Conservation (phyloP, 1,140 invertebrate genomes). For the Hylaeus volcanicus region DNA sequence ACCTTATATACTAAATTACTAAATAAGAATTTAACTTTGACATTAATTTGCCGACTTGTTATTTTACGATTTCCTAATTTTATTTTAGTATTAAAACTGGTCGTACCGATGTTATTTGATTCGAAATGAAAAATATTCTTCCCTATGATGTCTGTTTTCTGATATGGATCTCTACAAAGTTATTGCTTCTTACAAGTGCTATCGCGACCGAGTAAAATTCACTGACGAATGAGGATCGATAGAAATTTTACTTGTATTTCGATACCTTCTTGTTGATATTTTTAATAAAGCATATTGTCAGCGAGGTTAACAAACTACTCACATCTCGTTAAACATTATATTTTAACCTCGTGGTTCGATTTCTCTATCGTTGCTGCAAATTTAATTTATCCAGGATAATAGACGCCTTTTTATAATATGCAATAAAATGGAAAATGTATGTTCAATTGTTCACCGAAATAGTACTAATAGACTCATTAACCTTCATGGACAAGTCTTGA, state of each 20-base stretch:
- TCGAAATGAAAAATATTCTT: conserved; percentile 30
- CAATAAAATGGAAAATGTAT: conserved; percentile 16
- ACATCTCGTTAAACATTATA: neutral
- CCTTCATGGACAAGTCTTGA: conserved; percentile 16
- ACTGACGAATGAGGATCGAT: conserved; percentile 21
- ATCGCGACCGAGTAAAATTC: conserved; percentile 24
- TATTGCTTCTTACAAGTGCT: conserved; percentile 26
- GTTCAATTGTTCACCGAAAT: neutral
- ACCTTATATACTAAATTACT: neutral
- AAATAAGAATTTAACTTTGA: neutral
- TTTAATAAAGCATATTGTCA: conserved; percentile 25
- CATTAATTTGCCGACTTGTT: neutral
- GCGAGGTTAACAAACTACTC: conserved; percentile 35
- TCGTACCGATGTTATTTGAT: conserved; percentile 37
- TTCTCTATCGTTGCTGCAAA: neutral
- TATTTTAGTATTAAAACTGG: conserved; percentile 2
- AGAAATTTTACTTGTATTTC: conserved; percentile 21
- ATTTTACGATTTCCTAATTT: neutral
- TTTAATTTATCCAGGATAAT: neutral
- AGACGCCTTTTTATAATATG: neutral
- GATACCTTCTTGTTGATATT: neutral
- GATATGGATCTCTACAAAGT: conserved; percentile 46
- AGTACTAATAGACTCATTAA: conserved; percentile 18
- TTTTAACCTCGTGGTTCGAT: neutral
- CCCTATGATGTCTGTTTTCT: conserved; percentile 30